phyloP scores from a whole-genome alignment of 1,140 invertebrate genomes.

The Caenorhabditis tropicalis region DNA sequence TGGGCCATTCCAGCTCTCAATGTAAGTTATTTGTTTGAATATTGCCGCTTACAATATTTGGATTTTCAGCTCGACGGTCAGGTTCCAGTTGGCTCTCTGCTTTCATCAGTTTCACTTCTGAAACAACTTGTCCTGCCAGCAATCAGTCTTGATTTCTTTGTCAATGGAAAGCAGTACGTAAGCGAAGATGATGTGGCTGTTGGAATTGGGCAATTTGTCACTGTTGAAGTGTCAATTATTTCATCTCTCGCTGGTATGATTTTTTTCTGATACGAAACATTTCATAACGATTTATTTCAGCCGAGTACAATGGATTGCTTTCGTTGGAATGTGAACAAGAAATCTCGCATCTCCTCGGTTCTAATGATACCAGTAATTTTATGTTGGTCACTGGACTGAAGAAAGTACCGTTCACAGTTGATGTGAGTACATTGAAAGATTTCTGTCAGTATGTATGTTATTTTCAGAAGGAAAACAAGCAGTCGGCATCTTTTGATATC shows the following conservation, averaged over 20 bases:
- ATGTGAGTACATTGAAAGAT: neutral
- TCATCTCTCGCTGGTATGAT: conserved; percentile 56
- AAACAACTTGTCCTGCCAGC: conserved; percentile 69
- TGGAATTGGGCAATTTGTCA: conserved; percentile 60
- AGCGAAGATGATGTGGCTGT: conserved; percentile 65
- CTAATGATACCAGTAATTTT: conserved; percentile 57
- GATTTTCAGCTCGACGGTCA: conserved; percentile 63
- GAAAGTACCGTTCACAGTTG: neutral
- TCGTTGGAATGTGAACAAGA: conserved; percentile 69
- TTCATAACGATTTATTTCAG: conserved; percentile 3
- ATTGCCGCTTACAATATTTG: neutral
- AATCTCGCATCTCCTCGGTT: conserved; percentile 61
- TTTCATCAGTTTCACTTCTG: conserved; percentile 69
- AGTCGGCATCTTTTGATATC: conserved; percentile 63
- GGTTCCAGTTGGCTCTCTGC: conserved; percentile 68
- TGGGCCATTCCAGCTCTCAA: conserved; percentile 64
- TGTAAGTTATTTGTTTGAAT: neutral
- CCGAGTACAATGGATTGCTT: conserved; percentile 59
- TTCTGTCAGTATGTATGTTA: conserved; percentile 22
- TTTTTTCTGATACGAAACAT: neutral
- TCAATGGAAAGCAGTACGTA: conserved; percentile 59
- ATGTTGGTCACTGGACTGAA: conserved; percentile 56
- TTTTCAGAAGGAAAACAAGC: conserved; percentile 56
- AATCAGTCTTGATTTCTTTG: conserved; percentile 62
- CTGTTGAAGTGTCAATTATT: conserved; percentile 55